Base-by-base conservation (phyloP, 2,888 invertebrate species). In the Laothoe populi region DNA sequence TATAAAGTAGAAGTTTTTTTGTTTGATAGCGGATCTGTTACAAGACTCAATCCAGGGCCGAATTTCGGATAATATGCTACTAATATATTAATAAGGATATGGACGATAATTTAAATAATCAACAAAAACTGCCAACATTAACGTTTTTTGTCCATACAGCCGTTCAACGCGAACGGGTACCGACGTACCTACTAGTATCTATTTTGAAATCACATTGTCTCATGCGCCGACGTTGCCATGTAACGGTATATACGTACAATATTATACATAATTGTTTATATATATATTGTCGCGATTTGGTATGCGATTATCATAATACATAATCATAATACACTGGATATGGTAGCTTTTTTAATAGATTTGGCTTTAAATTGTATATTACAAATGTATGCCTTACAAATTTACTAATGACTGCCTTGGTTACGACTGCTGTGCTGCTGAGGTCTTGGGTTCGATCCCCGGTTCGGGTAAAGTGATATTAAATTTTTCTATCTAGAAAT, bases 191-290 rank as follows among this genome's bases (percentile, higher is more conserved):
- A 61, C 59, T 59, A 60, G 64, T 57, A n/a, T 64, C 66, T 73
- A 72, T 73, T 73, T 75, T 69, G 66, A 73, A 70, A 75, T 69
- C 68, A 64, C 75, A 74, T 75, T 73, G 74, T 75, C 69, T 70
- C 73, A 74, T 73, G 73, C 61, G 65, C 66, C 65, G 67, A 64
- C 71, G 66, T 64, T 64, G 49, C 53, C 24, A 66, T 63, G 40
- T 73, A 73, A 73, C 75, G 73, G 73, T 59, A 42, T 61, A 42
- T 61, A 63, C 64, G 49, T 49, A 42, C 13, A 11, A 44, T 61
- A 19, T 44, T 48, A 60, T 66, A 57, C 62, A 62, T n/a, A n/a
- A n/a, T n/a, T n/a, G n/a, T 65, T 63, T 59, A 63, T 65, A 61
- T 46, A 61, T 42, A 53, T 44, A 13, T 44, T 42, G 49, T 26